These are phyloP conservation scores for Myotis lucifugus DNA, from an alignment of 2,113 vertebrate species.

Conservation along the genomic window DNA sequence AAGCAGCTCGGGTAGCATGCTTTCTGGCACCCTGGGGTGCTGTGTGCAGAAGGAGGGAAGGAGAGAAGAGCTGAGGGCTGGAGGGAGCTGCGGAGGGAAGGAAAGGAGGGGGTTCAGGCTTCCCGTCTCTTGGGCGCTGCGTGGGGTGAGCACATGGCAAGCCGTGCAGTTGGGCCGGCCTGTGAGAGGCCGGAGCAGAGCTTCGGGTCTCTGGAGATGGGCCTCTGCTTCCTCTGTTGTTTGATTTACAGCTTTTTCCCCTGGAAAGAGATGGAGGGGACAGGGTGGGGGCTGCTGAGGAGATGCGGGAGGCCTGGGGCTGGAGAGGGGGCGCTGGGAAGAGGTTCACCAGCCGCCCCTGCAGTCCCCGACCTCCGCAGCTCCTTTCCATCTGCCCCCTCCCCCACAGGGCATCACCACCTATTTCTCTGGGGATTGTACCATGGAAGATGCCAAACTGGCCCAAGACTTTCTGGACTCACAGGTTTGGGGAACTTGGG, in stretches of 20 bases:
- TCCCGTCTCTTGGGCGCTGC: neutral
- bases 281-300: neutral
- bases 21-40: neutral
- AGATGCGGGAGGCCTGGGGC: neutral
- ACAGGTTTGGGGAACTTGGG: constrained; percentile 82
- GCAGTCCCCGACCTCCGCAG: fast-evolving
- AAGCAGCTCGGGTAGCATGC: neutral
- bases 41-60: neutral
- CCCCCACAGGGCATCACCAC: constrained; percentile 90
- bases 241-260: neutral
- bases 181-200: neutral
- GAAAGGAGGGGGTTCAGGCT: neutral
- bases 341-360: neutral
- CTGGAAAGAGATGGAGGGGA: neutral
- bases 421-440: constrained; percentile 94
- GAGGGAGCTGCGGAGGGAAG: neutral
- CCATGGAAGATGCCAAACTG: constrained; percentile 91
- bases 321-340: neutral
- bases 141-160: fast-evolving
- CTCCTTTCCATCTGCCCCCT: neutral
- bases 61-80: neutral
- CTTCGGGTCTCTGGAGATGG: neutral
- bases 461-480: constrained; percentile 93
- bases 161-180: neutral
- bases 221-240: neutral